A percentile compares a stretch with the other conserved stretches of the same genome.
Evolutionary conservation across 2,888 invertebrate species (phyloP).

Genomic region (Arctia plantaginis): DNA sequence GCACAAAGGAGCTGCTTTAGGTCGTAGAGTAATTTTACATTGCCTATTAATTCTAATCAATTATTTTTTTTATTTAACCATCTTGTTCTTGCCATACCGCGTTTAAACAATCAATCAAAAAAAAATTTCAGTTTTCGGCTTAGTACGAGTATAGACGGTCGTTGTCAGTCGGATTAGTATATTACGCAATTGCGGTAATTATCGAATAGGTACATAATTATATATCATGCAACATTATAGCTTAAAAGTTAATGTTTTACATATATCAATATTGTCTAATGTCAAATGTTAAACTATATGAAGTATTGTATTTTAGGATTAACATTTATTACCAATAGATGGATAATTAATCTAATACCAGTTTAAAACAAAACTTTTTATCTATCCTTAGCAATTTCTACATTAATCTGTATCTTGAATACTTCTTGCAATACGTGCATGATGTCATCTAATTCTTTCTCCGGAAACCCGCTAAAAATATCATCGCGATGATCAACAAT

Average conservation of each 20-base stretch:
- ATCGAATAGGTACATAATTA: not conserved
- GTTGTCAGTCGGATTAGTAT: not conserved
- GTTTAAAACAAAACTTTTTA: not conserved
- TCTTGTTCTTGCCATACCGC: too few relatives aligned
- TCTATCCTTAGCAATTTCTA: not conserved
- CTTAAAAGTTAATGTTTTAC: not conserved
- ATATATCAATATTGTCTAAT: not conserved
- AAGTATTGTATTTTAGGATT: not conserved
- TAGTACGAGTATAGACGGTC: not conserved
- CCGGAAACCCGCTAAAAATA: constrained; percentile 48
- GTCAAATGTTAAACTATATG: not conserved
- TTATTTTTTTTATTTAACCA: too few relatives aligned
- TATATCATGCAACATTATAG: not conserved
- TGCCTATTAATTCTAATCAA: too few relatives aligned
- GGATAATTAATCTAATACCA: not conserved
- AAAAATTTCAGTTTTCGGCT: not conserved
- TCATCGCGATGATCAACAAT: constrained; percentile 48
- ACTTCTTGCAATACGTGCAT: constrained; percentile 3
- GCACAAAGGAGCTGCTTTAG: too few relatives aligned
- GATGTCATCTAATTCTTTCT: constrained; percentile 32
- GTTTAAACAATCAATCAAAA: too few relatives aligned
- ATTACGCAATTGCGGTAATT: too few relatives aligned
- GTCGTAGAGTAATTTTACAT: too few relatives aligned
- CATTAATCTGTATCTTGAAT: not conserved
- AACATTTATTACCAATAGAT: not conserved